Evolutionary conservation across 2,888 invertebrate genomes (phyloP).

Genomic region (Adineta ricciae): DNA sequence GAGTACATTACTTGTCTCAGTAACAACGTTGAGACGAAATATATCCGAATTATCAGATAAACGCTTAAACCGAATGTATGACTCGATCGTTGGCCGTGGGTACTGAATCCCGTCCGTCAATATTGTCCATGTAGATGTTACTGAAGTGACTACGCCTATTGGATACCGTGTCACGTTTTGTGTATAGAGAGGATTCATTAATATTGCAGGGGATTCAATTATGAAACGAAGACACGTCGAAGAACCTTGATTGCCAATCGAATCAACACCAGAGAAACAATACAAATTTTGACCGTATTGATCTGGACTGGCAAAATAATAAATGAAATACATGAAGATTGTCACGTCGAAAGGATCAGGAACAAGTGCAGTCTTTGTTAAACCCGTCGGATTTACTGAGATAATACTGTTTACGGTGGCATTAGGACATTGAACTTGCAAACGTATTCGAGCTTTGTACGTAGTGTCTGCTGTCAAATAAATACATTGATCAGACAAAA

Average conservation of each 20-base stretch:
- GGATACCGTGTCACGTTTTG: not conserved
- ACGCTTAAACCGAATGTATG: not conserved
- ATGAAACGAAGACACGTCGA: not conserved
- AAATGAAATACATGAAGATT: not conserved
- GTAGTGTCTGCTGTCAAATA: not conserved
- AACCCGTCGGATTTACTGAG: not conserved
- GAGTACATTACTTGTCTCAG: not conserved
- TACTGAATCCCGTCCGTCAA: not conserved
- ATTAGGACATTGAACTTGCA: not conserved
- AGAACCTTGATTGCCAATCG: not conserved
- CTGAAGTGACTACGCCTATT: not conserved
- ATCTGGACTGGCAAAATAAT: not conserved
- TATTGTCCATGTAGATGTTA: not conserved
- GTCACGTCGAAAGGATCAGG: not conserved
- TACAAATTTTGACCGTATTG: not conserved
- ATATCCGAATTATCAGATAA: not conserved
- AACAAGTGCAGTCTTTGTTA: not conserved
- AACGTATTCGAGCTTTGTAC: not conserved
- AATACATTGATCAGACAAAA: not conserved
- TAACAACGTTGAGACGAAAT: not conserved
- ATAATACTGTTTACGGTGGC: not conserved
- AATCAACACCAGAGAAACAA: not conserved
- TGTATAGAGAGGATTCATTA: not conserved
- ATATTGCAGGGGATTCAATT: not conserved
- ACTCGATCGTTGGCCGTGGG: not conserved